Percentiles rank a stretch among this genome's conserved stretches.
These are phyloP conservation scores for Geococcyx californianus DNA, from an alignment of 2,113 vertebrate species.

Conservation along the genomic window DNA sequence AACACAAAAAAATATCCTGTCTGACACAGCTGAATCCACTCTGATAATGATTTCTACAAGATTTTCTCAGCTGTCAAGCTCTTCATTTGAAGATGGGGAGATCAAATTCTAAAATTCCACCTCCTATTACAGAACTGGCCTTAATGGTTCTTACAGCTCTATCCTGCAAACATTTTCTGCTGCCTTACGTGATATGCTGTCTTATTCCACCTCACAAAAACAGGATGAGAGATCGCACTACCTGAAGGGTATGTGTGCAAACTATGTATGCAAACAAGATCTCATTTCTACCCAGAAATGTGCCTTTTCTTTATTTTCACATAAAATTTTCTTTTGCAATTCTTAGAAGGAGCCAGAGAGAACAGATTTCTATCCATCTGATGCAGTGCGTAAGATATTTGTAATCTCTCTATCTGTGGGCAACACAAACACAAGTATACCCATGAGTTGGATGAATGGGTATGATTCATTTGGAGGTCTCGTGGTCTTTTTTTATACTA, in stretches of 20 bases:
- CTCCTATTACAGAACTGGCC: background rate
- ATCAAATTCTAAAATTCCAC: background rate
- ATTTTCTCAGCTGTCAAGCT: background rate
- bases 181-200: background rate
- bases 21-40: background rate
- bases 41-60: background rate
- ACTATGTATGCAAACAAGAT: rapidly evolving
- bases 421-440: background rate
- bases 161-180: background rate
- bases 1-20: background rate
- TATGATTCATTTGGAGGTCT: background rate
- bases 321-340: background rate
- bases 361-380: background rate
- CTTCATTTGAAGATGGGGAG: background rate
- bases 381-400: background rate
- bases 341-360: background rate
- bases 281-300: background rate
- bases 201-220: background rate
- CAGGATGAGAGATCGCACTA: background rate
- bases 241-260: background rate
- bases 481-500: background rate
- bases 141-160: background rate
- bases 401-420: background rate
- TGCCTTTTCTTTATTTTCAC: background rate
- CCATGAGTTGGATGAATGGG: background rate